Evolutionary conservation across 2,113 vertebrate species (phyloP), one percentile per base, ranked within the genome.

Genomic region (Centrocercus urophasianus): DNA sequence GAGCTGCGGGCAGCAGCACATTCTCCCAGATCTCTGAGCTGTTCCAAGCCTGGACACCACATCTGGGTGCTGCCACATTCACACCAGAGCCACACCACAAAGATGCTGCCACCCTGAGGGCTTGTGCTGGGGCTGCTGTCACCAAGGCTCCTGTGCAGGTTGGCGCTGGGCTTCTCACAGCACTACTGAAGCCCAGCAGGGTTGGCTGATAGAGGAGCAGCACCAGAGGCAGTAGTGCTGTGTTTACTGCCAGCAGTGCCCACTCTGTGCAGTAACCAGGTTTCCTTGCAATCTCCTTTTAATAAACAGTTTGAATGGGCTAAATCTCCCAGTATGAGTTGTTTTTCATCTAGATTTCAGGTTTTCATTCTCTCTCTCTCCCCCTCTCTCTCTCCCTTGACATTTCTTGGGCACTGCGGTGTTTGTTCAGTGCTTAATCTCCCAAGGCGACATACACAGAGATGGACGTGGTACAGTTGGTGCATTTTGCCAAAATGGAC

Each of bases 61-160:
- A 21, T 17, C 70, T 45, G 52, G 42, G 32, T 18, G 7, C 16
- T 78, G 61, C 80, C 32, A 19, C 18, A 11, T 56, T 59, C 0
- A 0, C 56, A 27, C 52, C 22, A 1, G 47, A 61, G 36, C 40
- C 65, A 30, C 5, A 32, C 22, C 2, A 12, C 25, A 6, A 7
- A 57, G 13, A 32, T 42, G 42, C 50, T 63, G 40, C 2, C 1
- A 42, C 45, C 17, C 4, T 0, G 36, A 9, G 20, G 13, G 20
- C 61, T 63, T 65, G 22, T 28, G 63, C 36, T 42, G 40, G 48
- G 80, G 45, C 56, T 93, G 13, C 42, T 54, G 10, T 32, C 50
- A 54, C 13, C 50, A 54, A 13, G 27, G 25, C 52, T 54, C 52
- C 20, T 34, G 15, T 34, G 59, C n/a, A 24, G 36, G 13, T 52